A percentile compares a stretch with the other conserved stretches of the same genome.
phyloP scores from a whole-genome alignment of 1,140 invertebrate genomes.

The Stegodyphus mimosarum region DNA sequence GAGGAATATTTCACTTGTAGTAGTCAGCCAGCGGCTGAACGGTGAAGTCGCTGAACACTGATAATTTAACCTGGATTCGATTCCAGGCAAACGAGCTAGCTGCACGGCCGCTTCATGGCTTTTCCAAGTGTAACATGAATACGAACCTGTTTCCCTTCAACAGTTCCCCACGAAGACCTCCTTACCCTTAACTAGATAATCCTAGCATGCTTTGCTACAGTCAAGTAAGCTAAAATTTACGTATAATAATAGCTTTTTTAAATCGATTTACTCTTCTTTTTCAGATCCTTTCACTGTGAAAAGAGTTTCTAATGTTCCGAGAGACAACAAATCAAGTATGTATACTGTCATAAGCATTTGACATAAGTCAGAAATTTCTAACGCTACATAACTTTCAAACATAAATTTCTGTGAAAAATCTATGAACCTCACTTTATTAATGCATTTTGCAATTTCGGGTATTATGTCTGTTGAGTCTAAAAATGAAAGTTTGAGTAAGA shows the following conservation, averaged over 20 bases:
- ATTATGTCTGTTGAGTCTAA: too few relatives aligned
- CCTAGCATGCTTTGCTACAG: too few relatives aligned
- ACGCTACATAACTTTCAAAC: neutral
- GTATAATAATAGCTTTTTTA: neutral
- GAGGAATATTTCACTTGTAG: too few relatives aligned
- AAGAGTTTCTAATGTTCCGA: slow-evolving; percentile 40
- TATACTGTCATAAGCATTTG: neutral
- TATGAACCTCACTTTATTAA: neutral
- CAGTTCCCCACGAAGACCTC: neutral
- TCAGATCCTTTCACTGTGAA: slow-evolving; percentile 50
- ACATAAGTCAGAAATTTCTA: neutral
- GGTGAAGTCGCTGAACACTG: too few relatives aligned
- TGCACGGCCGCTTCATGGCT: too few relatives aligned
- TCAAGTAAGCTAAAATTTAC: neutral
- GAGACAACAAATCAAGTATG: slow-evolving; percentile 35
- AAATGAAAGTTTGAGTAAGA: too few relatives aligned
- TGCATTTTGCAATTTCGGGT: too few relatives aligned
- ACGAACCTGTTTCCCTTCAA: neutral
- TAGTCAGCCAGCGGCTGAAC: neutral
- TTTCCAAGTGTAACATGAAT: too few relatives aligned
- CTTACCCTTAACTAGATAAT: neutral
- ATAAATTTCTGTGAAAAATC: neutral
- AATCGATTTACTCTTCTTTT: neutral
- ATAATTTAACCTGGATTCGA: too few relatives aligned
- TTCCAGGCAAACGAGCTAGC: too few relatives aligned